phyloP scores from a whole-genome alignment of 2,797 vertebrate species.

The Pyrocephalus nanus region DNA sequence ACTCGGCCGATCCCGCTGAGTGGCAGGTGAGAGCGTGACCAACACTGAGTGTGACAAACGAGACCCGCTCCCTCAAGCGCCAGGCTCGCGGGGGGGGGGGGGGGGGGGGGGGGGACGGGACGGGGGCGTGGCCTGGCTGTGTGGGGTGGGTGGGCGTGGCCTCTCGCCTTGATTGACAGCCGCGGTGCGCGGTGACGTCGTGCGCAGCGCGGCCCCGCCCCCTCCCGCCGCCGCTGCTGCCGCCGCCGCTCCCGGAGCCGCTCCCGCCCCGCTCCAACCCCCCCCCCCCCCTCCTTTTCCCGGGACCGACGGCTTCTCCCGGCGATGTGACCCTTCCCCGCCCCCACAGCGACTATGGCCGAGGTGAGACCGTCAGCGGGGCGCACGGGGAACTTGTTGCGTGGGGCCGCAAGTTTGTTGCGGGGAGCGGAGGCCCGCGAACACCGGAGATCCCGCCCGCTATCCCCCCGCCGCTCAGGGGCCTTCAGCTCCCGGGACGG shows the following conservation, averaged over 20 bases:
- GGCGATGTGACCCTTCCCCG: conserved; percentile 53
- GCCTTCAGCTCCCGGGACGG: background rate
- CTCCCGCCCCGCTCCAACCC: background rate
- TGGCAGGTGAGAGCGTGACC: too few relatives aligned
- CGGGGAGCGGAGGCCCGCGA: background rate
- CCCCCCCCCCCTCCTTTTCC: background rate
- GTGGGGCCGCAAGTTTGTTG: conserved; percentile 40
- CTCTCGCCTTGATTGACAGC: background rate
- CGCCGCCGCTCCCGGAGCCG: background rate
- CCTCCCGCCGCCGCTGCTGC: background rate
- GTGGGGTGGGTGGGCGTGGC: too few relatives aligned
- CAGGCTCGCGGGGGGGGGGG: too few relatives aligned
- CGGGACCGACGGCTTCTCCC: background rate
- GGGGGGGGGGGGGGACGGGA: too few relatives aligned
- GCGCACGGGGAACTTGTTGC: conserved; percentile 52
- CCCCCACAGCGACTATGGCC: conserved; percentile 29
- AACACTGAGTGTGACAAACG: background rate
- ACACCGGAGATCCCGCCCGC: background rate
- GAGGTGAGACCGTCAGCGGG: conserved; percentile 33
- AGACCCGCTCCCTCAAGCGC: too few relatives aligned
- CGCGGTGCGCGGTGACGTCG: conserved; percentile 52
- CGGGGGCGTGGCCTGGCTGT: too few relatives aligned
- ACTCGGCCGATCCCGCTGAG: too few relatives aligned
- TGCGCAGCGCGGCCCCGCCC: background rate
- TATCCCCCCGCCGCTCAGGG: background rate